These are phyloP conservation scores for Mareca strepera DNA, from an alignment of 2,797 vertebrate species.

Conservation along the genomic window DNA sequence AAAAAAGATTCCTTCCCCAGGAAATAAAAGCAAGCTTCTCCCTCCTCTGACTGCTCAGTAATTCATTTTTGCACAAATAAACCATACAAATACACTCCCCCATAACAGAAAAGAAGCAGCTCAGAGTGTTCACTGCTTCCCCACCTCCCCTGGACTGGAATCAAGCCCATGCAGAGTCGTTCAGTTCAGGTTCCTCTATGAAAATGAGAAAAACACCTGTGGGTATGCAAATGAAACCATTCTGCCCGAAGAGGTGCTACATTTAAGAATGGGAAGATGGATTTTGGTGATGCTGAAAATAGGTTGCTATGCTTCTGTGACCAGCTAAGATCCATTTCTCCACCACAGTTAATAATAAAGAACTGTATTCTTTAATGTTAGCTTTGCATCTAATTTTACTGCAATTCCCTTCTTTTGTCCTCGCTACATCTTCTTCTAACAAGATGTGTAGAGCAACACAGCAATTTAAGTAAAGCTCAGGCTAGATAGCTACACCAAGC, in stretches of 20 bases:
- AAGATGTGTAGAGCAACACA: background rate
- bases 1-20: background rate
- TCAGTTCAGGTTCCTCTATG: background rate
- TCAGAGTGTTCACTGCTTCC: background rate
- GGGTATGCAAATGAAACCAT: background rate
- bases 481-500: background rate
- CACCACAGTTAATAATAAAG: background rate
- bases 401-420: background rate
- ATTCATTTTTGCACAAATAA: background rate
- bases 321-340: background rate
- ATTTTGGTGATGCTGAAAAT: background rate
- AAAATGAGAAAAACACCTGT: background rate
- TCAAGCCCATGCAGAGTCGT: background rate
- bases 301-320: background rate
- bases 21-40: background rate
- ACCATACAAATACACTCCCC: background rate
- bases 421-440: fast-evolving
- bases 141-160: background rate
- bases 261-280: background rate
- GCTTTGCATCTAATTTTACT: background rate
- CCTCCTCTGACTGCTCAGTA: background rate
- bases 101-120: background rate
- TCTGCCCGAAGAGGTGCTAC: no score
- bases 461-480: background rate
- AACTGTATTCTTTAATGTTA: background rate